A percentile compares a stretch with the other conserved stretches of the same genome.
phyloP scores from a whole-genome alignment of 2,888 invertebrate species.

The Tinea semifulvella region DNA sequence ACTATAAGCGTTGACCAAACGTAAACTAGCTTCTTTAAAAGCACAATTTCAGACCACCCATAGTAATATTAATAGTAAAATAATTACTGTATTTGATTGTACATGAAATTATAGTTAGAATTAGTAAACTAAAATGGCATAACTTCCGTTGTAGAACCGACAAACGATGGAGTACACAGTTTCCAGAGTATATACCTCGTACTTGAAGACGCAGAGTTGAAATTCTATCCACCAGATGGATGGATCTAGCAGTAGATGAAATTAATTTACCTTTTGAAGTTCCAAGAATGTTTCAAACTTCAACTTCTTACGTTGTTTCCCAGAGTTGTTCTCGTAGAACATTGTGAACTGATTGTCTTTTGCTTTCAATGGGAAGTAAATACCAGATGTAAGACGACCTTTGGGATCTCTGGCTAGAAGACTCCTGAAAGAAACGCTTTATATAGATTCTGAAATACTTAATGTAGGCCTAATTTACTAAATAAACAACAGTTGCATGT shows the following conservation, averaged over 20 bases:
- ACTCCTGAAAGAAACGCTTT: conserved; percentile 62
- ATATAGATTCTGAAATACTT: background rate
- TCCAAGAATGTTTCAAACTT: conserved; percentile 76
- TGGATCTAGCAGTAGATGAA: too few relatives aligned
- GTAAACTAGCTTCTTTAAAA: too few relatives aligned
- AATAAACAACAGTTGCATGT: background rate
- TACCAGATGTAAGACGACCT: conserved; percentile 83
- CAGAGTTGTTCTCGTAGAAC: conserved; percentile 77
- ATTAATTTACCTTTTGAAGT: conserved; percentile 71
- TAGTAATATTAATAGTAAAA: too few relatives aligned
- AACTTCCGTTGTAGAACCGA: too few relatives aligned
- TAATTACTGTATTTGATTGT: too few relatives aligned
- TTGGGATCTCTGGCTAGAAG: conserved; percentile 84
- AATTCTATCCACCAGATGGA: too few relatives aligned
- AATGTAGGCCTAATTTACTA: background rate
- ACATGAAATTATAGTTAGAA: too few relatives aligned
- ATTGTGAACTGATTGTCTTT: conserved; percentile 76
- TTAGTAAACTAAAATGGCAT: too few relatives aligned
- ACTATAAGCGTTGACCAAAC: too few relatives aligned
- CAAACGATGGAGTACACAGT: too few relatives aligned
- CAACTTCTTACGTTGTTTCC: conserved; percentile 78
- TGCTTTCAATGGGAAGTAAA: conserved; percentile 81
- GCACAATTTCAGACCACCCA: too few relatives aligned
- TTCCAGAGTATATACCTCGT: background rate
- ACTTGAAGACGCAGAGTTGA: background rate